Percentiles rank a stretch among this genome's conserved stretches.
phyloP scores from a whole-genome alignment of 2,113 vertebrate species.

The Paramisgurnus dabryanus region DNA sequence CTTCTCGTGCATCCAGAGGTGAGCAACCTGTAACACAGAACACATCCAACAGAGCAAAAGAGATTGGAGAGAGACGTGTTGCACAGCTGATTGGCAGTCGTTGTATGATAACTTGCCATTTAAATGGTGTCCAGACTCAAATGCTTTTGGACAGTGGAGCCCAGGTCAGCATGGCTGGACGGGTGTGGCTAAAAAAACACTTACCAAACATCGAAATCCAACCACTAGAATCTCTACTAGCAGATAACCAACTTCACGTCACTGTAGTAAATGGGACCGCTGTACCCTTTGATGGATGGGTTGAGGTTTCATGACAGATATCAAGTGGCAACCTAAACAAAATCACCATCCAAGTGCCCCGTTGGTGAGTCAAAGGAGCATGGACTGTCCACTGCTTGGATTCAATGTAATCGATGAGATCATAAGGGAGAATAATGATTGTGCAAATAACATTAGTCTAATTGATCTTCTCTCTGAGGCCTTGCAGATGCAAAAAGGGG shows the following conservation, averaged over 20 bases:
- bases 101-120: slow-evolving; percentile 40
- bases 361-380: slow-evolving; percentile 39
- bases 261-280: slow-evolving; percentile 52
- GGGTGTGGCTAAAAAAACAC: slow-evolving; percentile 5
- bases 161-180: slow-evolving; percentile 38
- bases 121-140: slow-evolving; percentile 43
- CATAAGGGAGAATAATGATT: not conserved
- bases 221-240: slow-evolving; percentile 18
- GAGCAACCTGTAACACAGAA: not conserved
- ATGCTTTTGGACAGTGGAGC: slow-evolving; percentile 52
- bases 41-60: not conserved
- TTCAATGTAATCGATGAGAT: not conserved
- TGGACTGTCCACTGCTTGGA: not conserved
- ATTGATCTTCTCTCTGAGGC: not conserved
- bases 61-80: not conserved
- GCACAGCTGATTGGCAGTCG: slow-evolving; percentile 38
- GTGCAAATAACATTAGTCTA: not conserved
- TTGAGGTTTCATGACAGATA: too few relatives aligned
- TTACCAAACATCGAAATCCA: slow-evolving; percentile 32
- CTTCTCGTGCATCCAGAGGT: not conserved
- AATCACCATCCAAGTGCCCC: slow-evolving; percentile 36
- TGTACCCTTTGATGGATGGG: too few relatives aligned
- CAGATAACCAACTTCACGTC: slow-evolving; percentile 18
- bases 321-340: too few relatives aligned
- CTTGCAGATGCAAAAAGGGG: not conserved